phyloP scores from a whole-genome alignment of 2,888 invertebrate genomes.

The Mythimna vitellina region DNA sequence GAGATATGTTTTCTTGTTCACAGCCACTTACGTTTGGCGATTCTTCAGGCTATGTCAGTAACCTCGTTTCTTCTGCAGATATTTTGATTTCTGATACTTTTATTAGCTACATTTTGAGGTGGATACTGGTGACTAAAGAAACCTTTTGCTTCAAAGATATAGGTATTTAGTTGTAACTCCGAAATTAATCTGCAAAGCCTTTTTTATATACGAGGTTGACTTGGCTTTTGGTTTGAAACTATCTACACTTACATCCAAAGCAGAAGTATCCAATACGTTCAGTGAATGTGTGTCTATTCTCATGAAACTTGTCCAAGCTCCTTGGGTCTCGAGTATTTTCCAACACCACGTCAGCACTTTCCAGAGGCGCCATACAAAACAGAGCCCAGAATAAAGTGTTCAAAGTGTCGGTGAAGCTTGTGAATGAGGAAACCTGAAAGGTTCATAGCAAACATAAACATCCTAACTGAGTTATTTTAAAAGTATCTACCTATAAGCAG shows the following conservation, averaged over 20 bases:
- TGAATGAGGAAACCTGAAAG: slow-evolving; percentile 90
- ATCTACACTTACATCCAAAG: slow-evolving; percentile 87
- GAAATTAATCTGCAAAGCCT: not conserved
- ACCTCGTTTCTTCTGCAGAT: too few species aligned
- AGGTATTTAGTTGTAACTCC: not conserved
- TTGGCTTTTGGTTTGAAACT: not conserved
- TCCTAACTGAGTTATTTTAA: not conserved
- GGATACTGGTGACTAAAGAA: not conserved
- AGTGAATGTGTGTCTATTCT: slow-evolving; percentile 91
- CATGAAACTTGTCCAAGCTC: slow-evolving; percentile 78
- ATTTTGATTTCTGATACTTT: not conserved
- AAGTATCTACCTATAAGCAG: too few species aligned
- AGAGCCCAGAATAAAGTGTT: slow-evolving; percentile 93
- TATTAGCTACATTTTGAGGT: not conserved
- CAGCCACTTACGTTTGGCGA: too few species aligned
- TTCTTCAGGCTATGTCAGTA: too few species aligned
- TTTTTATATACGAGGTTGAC: not conserved
- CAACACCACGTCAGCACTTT: slow-evolving; percentile 92
- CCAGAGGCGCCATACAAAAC: slow-evolving; percentile 92
- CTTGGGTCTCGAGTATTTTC: slow-evolving; percentile 85
- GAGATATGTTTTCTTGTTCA: too few species aligned
- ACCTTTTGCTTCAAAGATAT: not conserved
- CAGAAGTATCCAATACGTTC: slow-evolving; percentile 93
- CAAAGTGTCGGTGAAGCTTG: slow-evolving; percentile 90
- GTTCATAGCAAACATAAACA: not conserved